phyloP scores from a whole-genome alignment of 1,140 invertebrate species.

The Cherax destructor region DNA sequence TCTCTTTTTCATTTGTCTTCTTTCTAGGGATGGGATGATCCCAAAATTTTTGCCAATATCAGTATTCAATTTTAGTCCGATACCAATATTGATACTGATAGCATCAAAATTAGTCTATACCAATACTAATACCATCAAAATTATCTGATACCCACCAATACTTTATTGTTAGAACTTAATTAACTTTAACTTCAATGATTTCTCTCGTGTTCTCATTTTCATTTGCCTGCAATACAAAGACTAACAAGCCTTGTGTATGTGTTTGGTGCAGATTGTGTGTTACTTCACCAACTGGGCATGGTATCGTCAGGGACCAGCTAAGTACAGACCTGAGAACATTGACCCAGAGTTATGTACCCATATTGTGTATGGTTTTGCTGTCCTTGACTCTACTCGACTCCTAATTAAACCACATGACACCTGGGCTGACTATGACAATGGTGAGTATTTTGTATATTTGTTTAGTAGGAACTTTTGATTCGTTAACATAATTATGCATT shows the following conservation, averaged over 20 bases:
- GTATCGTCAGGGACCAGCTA: conserved; percentile 85
- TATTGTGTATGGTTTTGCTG: conserved; percentile 93
- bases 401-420: conserved; percentile 89
- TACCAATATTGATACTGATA: too few species aligned
- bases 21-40: not conserved
- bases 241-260: not conserved
- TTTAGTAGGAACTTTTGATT: too few species aligned
- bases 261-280: conserved; percentile 79
- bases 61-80: too few species aligned
- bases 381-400: conserved; percentile 86
- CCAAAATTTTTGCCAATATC: too few species aligned
- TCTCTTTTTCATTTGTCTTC: not conserved
- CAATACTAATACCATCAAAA: too few species aligned
- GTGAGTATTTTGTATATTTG: conserved; percentile 75
- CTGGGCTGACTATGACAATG: conserved; percentile 92
- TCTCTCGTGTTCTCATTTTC: too few species aligned
- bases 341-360: conserved; percentile 92
- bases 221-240: too few species aligned
- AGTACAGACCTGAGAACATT: conserved; percentile 89
- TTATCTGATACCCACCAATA: not conserved
- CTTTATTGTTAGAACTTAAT: too few species aligned
- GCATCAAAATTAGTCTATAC: too few species aligned
- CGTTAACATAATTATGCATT: too few species aligned
- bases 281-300: conserved; percentile 97
- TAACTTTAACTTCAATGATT: too few species aligned